Conservation (phyloP, 2,113 vertebrate species). For the Sceloporus tristichus region DNA sequence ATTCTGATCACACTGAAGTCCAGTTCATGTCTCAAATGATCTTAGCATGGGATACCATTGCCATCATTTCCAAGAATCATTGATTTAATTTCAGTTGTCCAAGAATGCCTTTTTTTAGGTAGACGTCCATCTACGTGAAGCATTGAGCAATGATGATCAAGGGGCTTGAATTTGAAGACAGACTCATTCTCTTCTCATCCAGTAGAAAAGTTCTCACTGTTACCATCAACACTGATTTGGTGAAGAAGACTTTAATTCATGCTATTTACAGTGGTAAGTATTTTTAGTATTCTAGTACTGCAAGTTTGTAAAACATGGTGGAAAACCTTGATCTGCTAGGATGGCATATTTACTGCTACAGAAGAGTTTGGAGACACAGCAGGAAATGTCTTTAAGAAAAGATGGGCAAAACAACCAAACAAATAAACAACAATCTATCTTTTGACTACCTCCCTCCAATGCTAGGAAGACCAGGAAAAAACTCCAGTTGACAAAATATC, state of each 20-base stretch:
- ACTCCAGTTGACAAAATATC: neutral
- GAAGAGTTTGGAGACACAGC: slow-evolving; percentile 3
- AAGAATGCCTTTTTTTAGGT: neutral
- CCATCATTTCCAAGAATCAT: neutral
- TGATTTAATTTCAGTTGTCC: neutral
- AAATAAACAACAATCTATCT: slow-evolving; percentile 24
- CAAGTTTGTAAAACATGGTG: neutral
- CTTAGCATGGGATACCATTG: neutral
- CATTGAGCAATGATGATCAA: neutral
- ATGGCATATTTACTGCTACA: neutral
- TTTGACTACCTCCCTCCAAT: neutral
- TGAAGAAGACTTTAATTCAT: neutral
- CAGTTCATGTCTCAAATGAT: neutral
- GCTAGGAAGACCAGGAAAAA: slow-evolving; percentile 11
- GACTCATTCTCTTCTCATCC: neutral
- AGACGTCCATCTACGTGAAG: neutral
- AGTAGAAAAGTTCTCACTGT: neutral
- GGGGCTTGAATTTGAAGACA: neutral
- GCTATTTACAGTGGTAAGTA: neutral
- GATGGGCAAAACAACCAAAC: neutral
- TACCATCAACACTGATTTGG: neutral
- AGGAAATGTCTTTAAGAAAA: too few species aligned
- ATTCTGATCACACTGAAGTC: neutral
- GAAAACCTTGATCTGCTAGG: neutral
- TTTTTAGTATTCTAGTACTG: neutral